phyloP scores from a whole-genome alignment of 2,797 vertebrate genomes.

The Ctenopoma kingsleyae region DNA sequence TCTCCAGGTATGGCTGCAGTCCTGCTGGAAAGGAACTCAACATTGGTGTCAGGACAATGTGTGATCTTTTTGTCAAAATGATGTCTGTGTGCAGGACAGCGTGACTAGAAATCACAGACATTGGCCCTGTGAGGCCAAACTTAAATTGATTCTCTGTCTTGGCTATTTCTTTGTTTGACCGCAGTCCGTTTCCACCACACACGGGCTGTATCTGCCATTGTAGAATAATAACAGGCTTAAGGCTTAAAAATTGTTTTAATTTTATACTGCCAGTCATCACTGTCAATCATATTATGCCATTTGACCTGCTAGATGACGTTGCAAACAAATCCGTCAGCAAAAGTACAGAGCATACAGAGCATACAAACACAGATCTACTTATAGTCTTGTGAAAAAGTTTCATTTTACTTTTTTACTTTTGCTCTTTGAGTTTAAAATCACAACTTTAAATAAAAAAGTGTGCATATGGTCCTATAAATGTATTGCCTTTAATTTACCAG shows the following conservation, averaged over 20 bases:
- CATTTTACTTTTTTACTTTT: not conserved
- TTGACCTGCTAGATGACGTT: not conserved
- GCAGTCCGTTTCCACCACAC: not conserved
- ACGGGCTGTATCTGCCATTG: not conserved
- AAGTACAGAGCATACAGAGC: not conserved
- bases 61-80: slow-evolving; percentile 73
- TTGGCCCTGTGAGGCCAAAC: slow-evolving; percentile 38
- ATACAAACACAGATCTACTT: not conserved
- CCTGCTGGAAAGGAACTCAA: slow-evolving; percentile 35
- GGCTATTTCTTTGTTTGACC: slow-evolving; percentile 30
- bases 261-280: not conserved
- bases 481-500: not conserved
- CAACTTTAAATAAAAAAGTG: too few relatives aligned
- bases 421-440: not conserved
- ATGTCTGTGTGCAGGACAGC: slow-evolving; percentile 57
- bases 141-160: slow-evolving; percentile 50
- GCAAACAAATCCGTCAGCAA: not conserved
- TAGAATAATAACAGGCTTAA: not conserved
- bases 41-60: slow-evolving; percentile 62
- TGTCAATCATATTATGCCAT: too few relatives aligned
- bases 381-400: not conserved
- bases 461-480: not conserved
- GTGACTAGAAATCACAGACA: slow-evolving; percentile 56
- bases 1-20: slow-evolving; percentile 44
- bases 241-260: not conserved